Conservation (phyloP, 2,888 invertebrate species). For the Oasisia sp. region DNA sequence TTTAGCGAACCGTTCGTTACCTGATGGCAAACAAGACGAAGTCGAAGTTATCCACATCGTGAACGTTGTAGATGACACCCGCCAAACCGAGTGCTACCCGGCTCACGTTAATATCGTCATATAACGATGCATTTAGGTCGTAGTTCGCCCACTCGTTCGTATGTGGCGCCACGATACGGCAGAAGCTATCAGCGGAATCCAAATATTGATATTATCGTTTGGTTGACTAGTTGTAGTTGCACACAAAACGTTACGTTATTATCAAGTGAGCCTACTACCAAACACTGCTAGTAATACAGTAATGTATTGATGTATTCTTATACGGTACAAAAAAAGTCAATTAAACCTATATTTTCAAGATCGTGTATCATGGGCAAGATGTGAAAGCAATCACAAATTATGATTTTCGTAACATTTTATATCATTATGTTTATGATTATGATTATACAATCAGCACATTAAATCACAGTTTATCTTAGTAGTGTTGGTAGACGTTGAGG, state of each 20-base stretch:
- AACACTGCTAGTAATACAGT: neutral
- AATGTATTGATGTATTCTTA: neutral
- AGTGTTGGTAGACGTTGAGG: too few relatives aligned
- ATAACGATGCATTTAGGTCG: neutral
- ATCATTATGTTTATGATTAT: too few relatives aligned
- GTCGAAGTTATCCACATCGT: conserved; percentile 20
- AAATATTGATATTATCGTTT: neutral
- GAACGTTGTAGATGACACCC: conserved; percentile 14
- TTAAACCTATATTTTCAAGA: neutral
- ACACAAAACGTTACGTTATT: neutral
- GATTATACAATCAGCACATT: too few relatives aligned
- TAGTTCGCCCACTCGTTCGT: neutral
- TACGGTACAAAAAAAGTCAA: neutral
- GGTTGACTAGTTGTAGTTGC: neutral
- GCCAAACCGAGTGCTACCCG: neutral
- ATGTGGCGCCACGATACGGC: neutral
- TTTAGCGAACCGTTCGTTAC: neutral
- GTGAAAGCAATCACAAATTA: neutral
- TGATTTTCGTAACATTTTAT: too few relatives aligned
- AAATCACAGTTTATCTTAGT: too few relatives aligned
- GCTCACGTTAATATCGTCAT: neutral
- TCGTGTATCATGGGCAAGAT: neutral
- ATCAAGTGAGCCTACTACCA: neutral
- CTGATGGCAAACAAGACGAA: conserved; percentile 20
- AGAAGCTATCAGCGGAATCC: neutral